Evolutionary conservation across 2,113 vertebrate species (phyloP), one percentile per base, ranked within the genome.

Genomic region (Gorsachius goisagi): DNA sequence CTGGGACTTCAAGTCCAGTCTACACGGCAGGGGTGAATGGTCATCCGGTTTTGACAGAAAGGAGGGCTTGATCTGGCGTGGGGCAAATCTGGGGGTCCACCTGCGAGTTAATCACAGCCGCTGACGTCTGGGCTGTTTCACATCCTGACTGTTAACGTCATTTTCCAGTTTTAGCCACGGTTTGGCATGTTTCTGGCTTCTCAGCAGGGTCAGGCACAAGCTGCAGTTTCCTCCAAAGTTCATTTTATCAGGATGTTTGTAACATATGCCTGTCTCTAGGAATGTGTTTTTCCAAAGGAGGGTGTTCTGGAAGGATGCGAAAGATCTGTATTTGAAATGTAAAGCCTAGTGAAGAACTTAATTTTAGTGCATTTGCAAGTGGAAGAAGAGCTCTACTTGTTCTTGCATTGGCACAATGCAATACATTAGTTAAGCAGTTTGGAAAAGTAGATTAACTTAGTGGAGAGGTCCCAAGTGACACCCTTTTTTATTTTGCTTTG

Each of bases 331-430:
- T 93, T 96, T 96, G 90, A 88, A 94, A 58, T 4, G 1, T 53
- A 84, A 92, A 92, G n/a, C 88, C 76, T 89, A 53, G n/a, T 14
- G 75, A 76, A 72, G 33, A 84, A 64, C 86, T 96, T 84, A 81
- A 72, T 94, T 94, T 93, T 76, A 78, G 90, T 81, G 69, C 52
- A 64, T 92, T 95, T 96, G 79, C 49, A 92, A 89, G 80, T 90
- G 89, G 75, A 55, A 83, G 72, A 49, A 37, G 77, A 78, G 45
- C 89, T 74, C 53, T 60, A 9, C 75, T 64, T 69, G 22, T 85
- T 91, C 56, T 62, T 63, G 55, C 9, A 1, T 56, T 88, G 94
- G 91, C 89, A 85, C 53, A 53, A 41, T 19, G 62, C 64, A 32
- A 9, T 35, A 41, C 75, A 12, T 52, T 28, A 94, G 71, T 63